Conservation (phyloP, 1,140 invertebrate species). For the Coptotermes formosanus region DNA sequence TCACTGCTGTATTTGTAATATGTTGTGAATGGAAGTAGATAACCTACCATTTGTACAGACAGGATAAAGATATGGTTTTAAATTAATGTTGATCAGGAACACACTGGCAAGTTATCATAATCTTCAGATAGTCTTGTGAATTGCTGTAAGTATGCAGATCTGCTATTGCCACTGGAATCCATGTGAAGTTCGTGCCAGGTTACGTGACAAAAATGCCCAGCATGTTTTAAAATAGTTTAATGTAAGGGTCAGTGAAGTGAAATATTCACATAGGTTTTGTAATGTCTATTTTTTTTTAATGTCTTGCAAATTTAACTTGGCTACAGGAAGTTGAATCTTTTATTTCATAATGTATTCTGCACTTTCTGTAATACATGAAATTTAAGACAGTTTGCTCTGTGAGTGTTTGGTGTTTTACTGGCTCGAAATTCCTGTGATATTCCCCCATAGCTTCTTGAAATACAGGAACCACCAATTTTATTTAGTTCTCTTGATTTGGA, state of each 20-base stretch:
- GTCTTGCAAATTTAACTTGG: constrained; percentile 7
- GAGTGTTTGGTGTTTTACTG: neutral
- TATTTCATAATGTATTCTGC: constrained; percentile 17
- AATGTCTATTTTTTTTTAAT: neutral
- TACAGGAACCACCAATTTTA: too few species aligned
- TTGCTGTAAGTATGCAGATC: neutral
- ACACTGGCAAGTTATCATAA: neutral
- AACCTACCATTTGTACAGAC: neutral
- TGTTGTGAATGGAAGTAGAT: neutral
- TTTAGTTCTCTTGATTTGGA: too few species aligned
- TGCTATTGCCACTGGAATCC: neutral
- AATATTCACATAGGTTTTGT: neutral
- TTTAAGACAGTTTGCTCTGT: neutral
- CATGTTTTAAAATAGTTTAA: neutral
- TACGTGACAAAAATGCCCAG: neutral
- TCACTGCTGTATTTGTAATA: neutral
- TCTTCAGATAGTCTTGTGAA: too few species aligned
- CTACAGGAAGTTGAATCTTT: constrained; percentile 11
- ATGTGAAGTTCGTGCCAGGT: neutral
- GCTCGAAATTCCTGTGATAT: too few species aligned
- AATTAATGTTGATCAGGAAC: neutral
- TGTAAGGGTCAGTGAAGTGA: neutral
- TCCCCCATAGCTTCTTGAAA: too few species aligned
- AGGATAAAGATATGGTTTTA: neutral
- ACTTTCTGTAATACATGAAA: constrained; percentile 17